phyloP scores from a whole-genome alignment of 2,113 vertebrate genomes.

The Chiloscyllium plagiosum region DNA sequence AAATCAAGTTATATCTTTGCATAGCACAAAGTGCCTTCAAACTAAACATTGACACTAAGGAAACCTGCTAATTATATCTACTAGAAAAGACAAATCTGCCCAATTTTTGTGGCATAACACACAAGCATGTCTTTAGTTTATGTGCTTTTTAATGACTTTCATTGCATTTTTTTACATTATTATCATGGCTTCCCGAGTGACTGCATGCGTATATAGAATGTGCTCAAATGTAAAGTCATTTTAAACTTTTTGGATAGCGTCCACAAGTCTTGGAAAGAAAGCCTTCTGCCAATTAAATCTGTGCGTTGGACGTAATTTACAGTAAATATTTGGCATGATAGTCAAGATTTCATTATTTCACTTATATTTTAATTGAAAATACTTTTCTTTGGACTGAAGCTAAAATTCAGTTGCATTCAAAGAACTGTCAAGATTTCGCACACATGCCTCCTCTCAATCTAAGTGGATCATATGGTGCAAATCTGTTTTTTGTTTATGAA shows the following conservation, averaged over 20 bases:
- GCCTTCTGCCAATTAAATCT: conserved; percentile 12
- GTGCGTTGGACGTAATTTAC: neutral
- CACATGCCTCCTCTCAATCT: neutral
- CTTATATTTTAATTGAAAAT: conserved; percentile 23
- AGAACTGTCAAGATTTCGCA: conserved; percentile 30
- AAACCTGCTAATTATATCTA: neutral
- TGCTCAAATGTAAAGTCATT: neutral
- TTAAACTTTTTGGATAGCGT: neutral
- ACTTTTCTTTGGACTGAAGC: conserved; percentile 23
- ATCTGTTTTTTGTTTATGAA: neutral
- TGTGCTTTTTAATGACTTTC: neutral
- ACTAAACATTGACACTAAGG: neutral
- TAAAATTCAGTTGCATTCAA: conserved; percentile 19
- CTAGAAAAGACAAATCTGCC: neutral
- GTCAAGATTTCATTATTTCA: conserved; percentile 18
- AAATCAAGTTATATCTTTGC: neutral
- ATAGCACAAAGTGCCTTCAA: neutral
- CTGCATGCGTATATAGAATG: neutral
- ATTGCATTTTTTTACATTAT: neutral
- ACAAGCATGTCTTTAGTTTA: neutral
- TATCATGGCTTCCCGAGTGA: neutral
- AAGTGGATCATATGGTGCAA: neutral
- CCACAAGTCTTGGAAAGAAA: neutral
- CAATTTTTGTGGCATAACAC: neutral
- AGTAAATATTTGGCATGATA: neutral